Percentiles rank a stretch among this genome's conserved stretches.
Conservation (phyloP, 2,888 invertebrate genomes). For the Calameuta filiformis region DNA sequence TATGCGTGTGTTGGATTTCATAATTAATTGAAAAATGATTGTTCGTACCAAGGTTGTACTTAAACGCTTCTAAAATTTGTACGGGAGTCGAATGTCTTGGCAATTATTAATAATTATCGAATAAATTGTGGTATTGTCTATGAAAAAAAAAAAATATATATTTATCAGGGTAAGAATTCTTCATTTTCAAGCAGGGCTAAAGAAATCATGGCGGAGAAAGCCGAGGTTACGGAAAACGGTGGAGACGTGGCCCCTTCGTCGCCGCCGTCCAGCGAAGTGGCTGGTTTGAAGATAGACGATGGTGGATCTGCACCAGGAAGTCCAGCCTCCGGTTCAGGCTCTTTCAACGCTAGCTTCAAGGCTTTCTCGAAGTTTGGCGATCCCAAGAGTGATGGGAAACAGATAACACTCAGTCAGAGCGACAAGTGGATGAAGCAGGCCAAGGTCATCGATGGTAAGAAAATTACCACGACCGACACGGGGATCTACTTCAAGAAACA, state of each 20-base stretch:
- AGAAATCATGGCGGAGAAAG: constrained; percentile 37
- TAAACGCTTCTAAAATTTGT: too few species aligned
- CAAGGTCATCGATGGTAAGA: constrained; percentile 83
- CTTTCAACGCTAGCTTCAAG: constrained; percentile 70
- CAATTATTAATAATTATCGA: too few species aligned
- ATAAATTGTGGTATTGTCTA: too few species aligned
- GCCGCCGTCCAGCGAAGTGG: constrained; percentile 33
- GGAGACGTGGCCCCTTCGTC: background rate
- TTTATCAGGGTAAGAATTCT: too few species aligned
- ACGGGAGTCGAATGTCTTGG: too few species aligned
- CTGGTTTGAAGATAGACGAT: constrained; percentile 50
- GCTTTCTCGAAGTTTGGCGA: constrained; percentile 90
- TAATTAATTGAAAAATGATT: too few species aligned
- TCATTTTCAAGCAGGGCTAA: too few species aligned
- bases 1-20: too few species aligned
- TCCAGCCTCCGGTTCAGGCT: constrained; percentile 37
- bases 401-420: constrained; percentile 87
- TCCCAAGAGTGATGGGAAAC: constrained; percentile 85
- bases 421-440: constrained; percentile 97
- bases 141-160: too few species aligned
- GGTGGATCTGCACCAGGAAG: constrained; percentile 43
- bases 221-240: constrained; percentile 33
- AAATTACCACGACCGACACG: constrained; percentile 90
- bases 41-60: too few species aligned
- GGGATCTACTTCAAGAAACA: constrained; percentile 91